These are phyloP conservation scores for Ditula angustiorana DNA, from an alignment of 2,888 invertebrate species.

Conservation along the genomic window DNA sequence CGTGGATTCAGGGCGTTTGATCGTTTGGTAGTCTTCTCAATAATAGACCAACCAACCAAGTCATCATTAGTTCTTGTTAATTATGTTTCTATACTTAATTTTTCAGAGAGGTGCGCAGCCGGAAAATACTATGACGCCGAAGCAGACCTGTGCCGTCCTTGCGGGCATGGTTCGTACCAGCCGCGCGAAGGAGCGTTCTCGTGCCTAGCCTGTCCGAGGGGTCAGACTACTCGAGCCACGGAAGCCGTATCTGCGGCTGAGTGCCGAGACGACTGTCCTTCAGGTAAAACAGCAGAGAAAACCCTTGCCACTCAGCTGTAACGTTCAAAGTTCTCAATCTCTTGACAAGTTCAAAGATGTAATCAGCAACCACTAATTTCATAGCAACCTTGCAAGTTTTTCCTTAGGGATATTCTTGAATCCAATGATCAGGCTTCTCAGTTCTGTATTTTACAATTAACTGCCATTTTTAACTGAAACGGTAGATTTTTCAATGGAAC, in stretches of 20 bases:
- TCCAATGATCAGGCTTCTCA: no score
- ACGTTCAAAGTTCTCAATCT: no score
- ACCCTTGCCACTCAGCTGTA: not conserved
- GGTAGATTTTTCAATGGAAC: no score
- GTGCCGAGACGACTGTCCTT: conserved; percentile 95
- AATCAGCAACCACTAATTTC: no score
- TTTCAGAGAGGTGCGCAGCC: conserved; percentile 93
- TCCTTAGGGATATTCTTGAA: no score
- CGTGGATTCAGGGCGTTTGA: no score
- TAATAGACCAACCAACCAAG: no score
- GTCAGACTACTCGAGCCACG: conserved; percentile 95
- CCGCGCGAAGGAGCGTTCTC: conserved; percentile 95
- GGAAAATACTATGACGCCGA: conserved; percentile 97
- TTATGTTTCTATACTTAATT: conserved; percentile 21
- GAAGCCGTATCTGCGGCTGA: conserved; percentile 95
- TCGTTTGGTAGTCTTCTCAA: no score
- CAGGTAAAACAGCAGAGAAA: conserved; percentile 62
- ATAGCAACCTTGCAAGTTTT: not conserved
- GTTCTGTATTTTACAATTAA: no score
- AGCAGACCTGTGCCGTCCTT: conserved; percentile 94
- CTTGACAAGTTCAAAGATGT: no score
- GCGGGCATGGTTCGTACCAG: conserved; percentile 98
- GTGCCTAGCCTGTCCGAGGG: conserved; percentile 94
- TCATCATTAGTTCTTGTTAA: no score
- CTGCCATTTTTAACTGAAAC: no score